Evolutionary conservation across 1,140 invertebrate species (phyloP).

Genomic region (Ooceraea biroi): DNA sequence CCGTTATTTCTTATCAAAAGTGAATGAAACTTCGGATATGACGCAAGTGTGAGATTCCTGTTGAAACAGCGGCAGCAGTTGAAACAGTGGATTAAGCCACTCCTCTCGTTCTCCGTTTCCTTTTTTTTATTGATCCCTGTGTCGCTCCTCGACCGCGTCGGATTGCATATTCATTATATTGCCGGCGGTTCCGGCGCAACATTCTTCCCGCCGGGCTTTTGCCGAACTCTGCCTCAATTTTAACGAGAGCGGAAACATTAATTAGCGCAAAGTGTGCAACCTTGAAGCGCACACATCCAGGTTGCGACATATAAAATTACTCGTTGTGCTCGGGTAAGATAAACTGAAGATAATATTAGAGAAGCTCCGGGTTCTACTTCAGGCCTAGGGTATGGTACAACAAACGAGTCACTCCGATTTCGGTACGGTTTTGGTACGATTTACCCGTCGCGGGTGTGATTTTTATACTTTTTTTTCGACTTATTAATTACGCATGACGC

Average conservation of each 20-base stretch:
- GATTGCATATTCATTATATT: constrained; percentile 53
- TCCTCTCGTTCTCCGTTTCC: neutral
- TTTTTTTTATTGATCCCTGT: constrained; percentile 15
- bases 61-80: constrained; percentile 31
- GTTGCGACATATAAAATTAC: neutral
- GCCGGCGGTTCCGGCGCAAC: constrained; percentile 8
- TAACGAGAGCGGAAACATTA: constrained; percentile 58
- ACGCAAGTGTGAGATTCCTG: constrained; percentile 39
- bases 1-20: constrained; percentile 40
- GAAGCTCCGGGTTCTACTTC: neutral
- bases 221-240: constrained; percentile 28
- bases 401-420: no score
- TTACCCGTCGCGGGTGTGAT: no score
- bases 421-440: neutral
- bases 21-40: constrained; percentile 30
- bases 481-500: constrained; percentile 42
- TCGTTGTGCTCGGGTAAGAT: neutral
- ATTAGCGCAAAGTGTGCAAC: constrained; percentile 44
- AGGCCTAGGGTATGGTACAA: no score
- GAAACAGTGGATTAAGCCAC: constrained; percentile 8
- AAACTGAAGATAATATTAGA: neutral
- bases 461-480: neutral
- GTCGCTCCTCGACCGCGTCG: constrained; percentile 49
- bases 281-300: constrained; percentile 26
- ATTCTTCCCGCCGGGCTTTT: constrained; percentile 31